Evolutionary conservation across 2,888 invertebrate genomes (phyloP).

Genomic region (Drosophila siamana): DNA sequence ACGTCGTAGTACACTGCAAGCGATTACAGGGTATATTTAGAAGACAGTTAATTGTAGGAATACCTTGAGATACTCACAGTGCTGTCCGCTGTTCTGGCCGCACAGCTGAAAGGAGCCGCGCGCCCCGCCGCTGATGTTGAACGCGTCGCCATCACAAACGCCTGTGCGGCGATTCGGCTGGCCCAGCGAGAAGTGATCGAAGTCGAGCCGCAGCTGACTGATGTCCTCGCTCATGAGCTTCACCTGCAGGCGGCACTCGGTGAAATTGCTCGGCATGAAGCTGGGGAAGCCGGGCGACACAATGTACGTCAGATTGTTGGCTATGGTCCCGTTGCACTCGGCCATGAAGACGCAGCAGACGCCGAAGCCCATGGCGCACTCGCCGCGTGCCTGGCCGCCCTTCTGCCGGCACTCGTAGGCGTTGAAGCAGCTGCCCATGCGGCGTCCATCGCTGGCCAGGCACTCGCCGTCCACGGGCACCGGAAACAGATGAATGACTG

Average conservation of each 20-base stretch:
- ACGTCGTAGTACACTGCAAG: slow-evolving; percentile 85
- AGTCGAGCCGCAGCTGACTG: slow-evolving; percentile 93
- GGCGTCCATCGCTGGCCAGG: slow-evolving; percentile 89
- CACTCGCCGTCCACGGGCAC: slow-evolving; percentile 94
- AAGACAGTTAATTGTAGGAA: background rate
- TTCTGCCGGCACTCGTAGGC: slow-evolving; percentile 93
- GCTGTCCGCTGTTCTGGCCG: slow-evolving; percentile 94
- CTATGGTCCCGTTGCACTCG: slow-evolving; percentile 90
- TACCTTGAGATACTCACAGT: slow-evolving; percentile 87
- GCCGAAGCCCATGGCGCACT: slow-evolving; percentile 93
- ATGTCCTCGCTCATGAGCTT: slow-evolving; percentile 92
- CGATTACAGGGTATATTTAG: background rate
- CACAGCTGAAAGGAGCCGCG: slow-evolving; percentile 88
- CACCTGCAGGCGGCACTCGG: slow-evolving; percentile 90
- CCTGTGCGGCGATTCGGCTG: slow-evolving; percentile 93
- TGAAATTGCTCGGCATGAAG: slow-evolving; percentile 88
- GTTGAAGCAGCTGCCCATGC: slow-evolving; percentile 92
- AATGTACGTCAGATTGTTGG: slow-evolving; percentile 93
- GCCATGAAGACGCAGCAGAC: slow-evolving; percentile 94
- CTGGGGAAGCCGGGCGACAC: slow-evolving; percentile 93
- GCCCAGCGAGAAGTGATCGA: slow-evolving; percentile 93
- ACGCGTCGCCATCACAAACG: slow-evolving; percentile 91
- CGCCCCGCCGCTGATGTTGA: slow-evolving; percentile 87
- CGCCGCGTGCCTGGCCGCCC: slow-evolving; percentile 89
- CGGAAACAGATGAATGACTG: slow-evolving; percentile 93